phyloP scores from a whole-genome alignment of 2,888 invertebrate genomes.

The Brassicogethes aeneus region DNA sequence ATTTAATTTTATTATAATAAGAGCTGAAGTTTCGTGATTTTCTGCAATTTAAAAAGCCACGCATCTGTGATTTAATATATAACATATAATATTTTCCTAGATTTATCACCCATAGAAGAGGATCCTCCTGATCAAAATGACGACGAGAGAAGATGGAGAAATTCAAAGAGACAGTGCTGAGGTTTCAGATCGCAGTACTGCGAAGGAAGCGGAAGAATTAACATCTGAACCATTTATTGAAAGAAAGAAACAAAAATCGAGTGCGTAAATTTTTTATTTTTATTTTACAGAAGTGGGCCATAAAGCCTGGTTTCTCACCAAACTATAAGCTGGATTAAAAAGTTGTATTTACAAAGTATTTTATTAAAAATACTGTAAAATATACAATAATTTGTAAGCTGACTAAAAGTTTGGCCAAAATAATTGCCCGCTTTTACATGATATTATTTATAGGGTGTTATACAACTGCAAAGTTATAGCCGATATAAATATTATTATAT shows the following conservation, averaged over 20 bases:
- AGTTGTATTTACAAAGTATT: slow-evolving; percentile 2
- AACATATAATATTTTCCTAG: slow-evolving; percentile 7
- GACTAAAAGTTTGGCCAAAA: slow-evolving; percentile 5
- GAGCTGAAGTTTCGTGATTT: too few species aligned
- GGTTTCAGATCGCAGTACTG: slow-evolving; percentile 5
- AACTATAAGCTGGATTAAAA: slow-evolving; percentile 5
- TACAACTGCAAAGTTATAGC: slow-evolving; percentile 4
- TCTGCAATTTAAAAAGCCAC: too few species aligned
- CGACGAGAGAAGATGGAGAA: slow-evolving; percentile 6
- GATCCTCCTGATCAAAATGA: slow-evolving; percentile 8
- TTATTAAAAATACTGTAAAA: slow-evolving; percentile 3
- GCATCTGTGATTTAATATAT: too few species aligned
- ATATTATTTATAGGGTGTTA: slow-evolving; percentile 5
- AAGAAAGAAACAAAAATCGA: slow-evolving; percentile 6
- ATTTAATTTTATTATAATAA: too few species aligned
- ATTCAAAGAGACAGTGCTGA: slow-evolving; percentile 1
- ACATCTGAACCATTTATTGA: slow-evolving; percentile 5
- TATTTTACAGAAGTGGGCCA: slow-evolving; percentile 4
- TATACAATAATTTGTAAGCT: slow-evolving; percentile 3
- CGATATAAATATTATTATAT: not conserved
- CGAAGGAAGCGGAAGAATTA: slow-evolving; percentile 5
- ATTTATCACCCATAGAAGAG: slow-evolving; percentile 7
- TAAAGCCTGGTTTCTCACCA: slow-evolving; percentile 6
- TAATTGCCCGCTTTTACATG: slow-evolving; percentile 3
- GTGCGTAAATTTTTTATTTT: slow-evolving; percentile 5